These are phyloP conservation scores for Microcebus ravelobensis DNA, from an alignment of 2,113 vertebrate species.

Conservation along the genomic window DNA sequence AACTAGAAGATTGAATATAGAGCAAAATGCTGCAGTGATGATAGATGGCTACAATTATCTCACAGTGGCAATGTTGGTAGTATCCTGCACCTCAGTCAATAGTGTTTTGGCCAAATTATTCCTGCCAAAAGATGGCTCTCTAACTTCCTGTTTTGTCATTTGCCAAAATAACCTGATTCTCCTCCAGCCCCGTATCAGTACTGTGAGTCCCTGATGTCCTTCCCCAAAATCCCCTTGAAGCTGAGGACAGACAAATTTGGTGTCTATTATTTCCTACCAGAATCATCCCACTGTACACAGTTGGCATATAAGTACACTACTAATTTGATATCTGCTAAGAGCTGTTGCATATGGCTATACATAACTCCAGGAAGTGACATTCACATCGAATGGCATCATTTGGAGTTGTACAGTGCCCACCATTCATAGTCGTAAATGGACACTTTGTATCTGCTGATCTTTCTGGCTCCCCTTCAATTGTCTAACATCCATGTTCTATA, in stretches of 20 bases:
- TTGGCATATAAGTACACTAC: neutral
- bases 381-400: neutral
- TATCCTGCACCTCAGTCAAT: neutral
- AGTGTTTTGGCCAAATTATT: neutral
- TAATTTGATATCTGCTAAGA: neutral
- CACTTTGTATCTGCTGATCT: neutral
- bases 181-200: neutral
- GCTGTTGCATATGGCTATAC: neutral
- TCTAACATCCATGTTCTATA: neutral
- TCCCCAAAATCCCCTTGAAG: neutral
- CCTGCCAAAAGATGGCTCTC: neutral
- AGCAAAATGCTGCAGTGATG: neutral
- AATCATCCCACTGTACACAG: neutral
- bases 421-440: neutral
- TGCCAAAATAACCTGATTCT: neutral
- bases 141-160: neutral
- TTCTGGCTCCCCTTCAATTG: neutral
- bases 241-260: neutral
- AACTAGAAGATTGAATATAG: neutral
- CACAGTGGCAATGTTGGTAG: neutral
- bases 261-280: neutral
- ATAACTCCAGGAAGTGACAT: neutral
- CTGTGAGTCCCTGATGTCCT: neutral
- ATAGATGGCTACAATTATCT: neutral
- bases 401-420: neutral